Percentiles rank a stretch among this genome's conserved stretches.
Conservation (phyloP, 2,113 vertebrate species). For the Grallaria varia region DNA sequence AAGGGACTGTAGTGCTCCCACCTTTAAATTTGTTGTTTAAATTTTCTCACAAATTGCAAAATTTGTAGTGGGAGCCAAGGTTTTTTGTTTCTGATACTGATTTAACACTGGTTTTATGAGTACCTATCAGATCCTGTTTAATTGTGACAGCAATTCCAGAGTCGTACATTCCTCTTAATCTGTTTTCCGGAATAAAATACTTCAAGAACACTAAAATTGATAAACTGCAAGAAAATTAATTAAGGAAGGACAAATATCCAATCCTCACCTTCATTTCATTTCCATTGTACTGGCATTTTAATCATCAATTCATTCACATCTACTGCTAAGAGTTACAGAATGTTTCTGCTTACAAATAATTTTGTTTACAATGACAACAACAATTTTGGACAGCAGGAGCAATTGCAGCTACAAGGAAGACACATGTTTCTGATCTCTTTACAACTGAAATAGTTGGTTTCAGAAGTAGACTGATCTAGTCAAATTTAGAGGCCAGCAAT, state of each 20-base stretch:
- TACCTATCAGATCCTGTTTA: background rate
- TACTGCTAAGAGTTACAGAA: background rate
- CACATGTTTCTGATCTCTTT: background rate
- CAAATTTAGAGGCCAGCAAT: background rate
- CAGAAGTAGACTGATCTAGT: background rate
- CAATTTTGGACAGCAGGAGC: background rate
- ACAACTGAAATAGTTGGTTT: background rate
- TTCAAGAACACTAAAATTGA: background rate
- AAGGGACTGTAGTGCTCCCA: background rate
- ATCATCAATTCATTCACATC: background rate
- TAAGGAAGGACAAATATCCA: background rate
- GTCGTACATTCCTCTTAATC: background rate
- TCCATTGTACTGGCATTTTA: background rate
- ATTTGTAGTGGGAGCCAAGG: background rate
- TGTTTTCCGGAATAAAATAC: background rate
- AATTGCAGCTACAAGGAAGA: background rate
- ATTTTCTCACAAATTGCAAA: background rate
- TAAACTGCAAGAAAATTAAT: background rate
- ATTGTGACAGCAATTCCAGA: background rate
- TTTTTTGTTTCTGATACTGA: background rate
- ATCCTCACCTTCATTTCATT: background rate
- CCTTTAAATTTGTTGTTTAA: background rate
- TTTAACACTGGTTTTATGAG: background rate
- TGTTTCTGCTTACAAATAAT: background rate
- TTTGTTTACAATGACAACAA: background rate